A percentile compares a stretch with the other conserved stretches of the same genome.
phyloP scores from a whole-genome alignment of 2,113 vertebrate genomes.

The Erpornis zantholeuca region DNA sequence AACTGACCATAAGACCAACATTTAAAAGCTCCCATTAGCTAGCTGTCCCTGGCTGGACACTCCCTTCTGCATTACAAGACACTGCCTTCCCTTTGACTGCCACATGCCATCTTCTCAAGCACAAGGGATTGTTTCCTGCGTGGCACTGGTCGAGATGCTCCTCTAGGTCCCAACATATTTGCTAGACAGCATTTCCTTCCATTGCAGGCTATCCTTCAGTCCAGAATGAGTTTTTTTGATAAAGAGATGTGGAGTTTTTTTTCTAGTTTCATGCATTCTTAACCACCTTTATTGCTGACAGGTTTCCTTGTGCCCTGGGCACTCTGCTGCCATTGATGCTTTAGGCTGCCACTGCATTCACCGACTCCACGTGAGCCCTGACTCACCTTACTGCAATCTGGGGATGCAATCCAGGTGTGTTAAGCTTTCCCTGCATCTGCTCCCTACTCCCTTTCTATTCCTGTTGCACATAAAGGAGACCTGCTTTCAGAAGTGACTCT shows the following conservation, averaged over 20 bases:
- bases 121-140: background rate
- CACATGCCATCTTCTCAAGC: fast-evolving
- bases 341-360: background rate
- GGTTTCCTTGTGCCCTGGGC: background rate
- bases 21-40: background rate
- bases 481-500: background rate
- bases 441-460: background rate
- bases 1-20: background rate
- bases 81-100: background rate
- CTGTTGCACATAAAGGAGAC: background rate
- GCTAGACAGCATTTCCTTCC: background rate
- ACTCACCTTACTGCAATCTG: background rate
- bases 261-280: background rate
- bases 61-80: background rate
- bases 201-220: background rate
- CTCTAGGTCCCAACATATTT: background rate
- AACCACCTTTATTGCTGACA: background rate
- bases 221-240: background rate
- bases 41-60: background rate
- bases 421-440: background rate
- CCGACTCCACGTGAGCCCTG: fast-evolving
- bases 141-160: background rate
- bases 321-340: background rate
- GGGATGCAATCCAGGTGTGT: background rate
- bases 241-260: background rate